A percentile compares a stretch with the other conserved stretches of the same genome.
Conservation (phyloP, 2,113 vertebrate genomes). For the Platanista minor region DNA sequence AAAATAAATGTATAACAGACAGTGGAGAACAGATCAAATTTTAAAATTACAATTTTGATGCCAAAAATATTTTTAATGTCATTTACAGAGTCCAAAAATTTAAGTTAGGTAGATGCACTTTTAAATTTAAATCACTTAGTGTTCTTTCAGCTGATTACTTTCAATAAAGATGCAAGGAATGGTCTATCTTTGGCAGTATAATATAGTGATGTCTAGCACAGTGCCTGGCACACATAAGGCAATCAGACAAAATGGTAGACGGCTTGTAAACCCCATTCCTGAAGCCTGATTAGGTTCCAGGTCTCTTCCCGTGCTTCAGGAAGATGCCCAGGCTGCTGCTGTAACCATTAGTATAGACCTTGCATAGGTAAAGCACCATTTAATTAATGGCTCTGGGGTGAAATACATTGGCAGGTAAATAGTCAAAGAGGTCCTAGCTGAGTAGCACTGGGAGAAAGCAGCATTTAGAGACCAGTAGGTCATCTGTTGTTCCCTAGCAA, state of each 20-base stretch:
- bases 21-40: background rate
- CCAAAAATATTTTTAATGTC: background rate
- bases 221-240: background rate
- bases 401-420: background rate
- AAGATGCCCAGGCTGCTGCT: background rate
- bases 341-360: background rate
- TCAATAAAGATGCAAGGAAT: background rate
- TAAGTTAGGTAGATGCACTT: background rate
- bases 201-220: background rate
- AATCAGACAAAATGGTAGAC: background rate
- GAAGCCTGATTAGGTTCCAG: background rate
- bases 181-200: background rate
- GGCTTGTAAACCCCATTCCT: background rate
- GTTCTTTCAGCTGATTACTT: background rate
- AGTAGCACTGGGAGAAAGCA: background rate
- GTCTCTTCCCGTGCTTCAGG: background rate
- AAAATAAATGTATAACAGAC: background rate
- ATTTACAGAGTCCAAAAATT: background rate
- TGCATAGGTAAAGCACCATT: background rate
- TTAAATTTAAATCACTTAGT: background rate
- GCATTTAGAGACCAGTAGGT: background rate
- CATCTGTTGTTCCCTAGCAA: background rate
- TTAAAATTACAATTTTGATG: constrained; percentile 7
- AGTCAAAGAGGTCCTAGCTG: background rate
- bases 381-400: background rate